Base-by-base conservation (phyloP, 1,140 invertebrate genomes). In the Orussus abietinus region DNA sequence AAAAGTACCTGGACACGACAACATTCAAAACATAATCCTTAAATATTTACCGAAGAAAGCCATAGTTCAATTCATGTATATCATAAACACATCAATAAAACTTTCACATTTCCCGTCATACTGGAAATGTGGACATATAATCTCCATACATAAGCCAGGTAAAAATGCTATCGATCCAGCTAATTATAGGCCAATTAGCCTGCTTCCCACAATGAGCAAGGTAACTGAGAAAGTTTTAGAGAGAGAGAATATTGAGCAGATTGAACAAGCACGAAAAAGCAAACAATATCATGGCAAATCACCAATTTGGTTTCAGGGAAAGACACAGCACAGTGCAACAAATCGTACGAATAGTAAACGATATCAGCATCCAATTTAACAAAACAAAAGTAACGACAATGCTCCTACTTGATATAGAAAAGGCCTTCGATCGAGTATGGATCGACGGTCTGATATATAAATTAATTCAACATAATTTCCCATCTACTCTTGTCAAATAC, bases 151-250 rank as follows among this genome's bases (percentile, higher is more conserved):
- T n/a, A 74, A 75, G 54, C 57, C 62, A 2, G 54, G 57, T 4
- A 74, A 76, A 56, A 32, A 57, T 15, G 28, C 34, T 13, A 38
- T 25, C 10, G 20, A 28, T 5, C 45, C 58, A 1, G 10, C 10
- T 10, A 60, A 38, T 26, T 66, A 68, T 32, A 46, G 65, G 17
- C 66, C 65, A 11, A 71, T 68, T 11, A 56, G 53, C 34, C 45
- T 68, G 0, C 52, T 68, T 4, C 30, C 40, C 11, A 48, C 43
- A 3, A 9, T 64, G 1, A 51, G 48, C 10, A 68, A 69, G 51
- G 15, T 66, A 9, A 29, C 57, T 1, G 66, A 67, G 53, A 57
- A 14, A 20, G 33, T 57, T n/a, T n/a, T n/a, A n/a, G n/a, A n/a
- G n/a, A n/a, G n/a, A n/a, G n/a, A n/a, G n/a, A 0, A 45, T 68